Evolutionary conservation across 2,888 invertebrate genomes (phyloP).

Genomic region (Ophion obscuratus): DNA sequence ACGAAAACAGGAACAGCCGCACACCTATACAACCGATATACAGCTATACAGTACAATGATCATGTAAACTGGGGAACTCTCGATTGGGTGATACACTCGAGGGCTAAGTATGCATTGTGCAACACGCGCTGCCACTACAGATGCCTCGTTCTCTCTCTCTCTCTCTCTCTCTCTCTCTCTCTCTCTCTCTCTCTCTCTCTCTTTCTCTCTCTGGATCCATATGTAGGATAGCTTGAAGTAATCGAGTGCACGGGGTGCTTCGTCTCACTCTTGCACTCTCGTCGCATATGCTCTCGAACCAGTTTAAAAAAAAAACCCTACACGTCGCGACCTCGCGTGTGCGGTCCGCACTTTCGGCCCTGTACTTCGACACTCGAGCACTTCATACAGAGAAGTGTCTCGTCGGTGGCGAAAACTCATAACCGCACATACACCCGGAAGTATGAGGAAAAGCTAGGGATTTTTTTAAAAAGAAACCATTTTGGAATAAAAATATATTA

Average conservation of each 20-base stretch:
- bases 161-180: constrained; percentile 3
- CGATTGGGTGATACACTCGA: constrained; percentile 70
- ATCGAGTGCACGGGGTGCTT: constrained; percentile 70
- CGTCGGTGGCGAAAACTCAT: background rate
- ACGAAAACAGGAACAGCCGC: constrained; percentile 40
- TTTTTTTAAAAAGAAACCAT: background rate
- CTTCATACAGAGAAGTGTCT: background rate
- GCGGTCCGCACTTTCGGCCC: constrained; percentile 66
- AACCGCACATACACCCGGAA: background rate
- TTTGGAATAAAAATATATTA: background rate
- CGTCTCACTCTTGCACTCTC: constrained; percentile 24
- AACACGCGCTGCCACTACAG: constrained; percentile 83
- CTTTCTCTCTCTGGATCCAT: background rate
- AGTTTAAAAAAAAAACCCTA: constrained; percentile 75
- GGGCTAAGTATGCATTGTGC: constrained; percentile 81
- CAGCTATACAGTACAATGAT: constrained; percentile 69
- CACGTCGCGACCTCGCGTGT: constrained; percentile 57
- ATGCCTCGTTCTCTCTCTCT: constrained; percentile 70
- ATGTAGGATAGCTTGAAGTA: constrained; percentile 71
- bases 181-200: background rate
- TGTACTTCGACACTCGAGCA: constrained; percentile 60
- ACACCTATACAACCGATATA: constrained; percentile 12
- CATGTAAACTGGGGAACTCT: constrained; percentile 74
- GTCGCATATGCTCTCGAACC: constrained; percentile 81
- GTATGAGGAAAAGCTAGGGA: background rate